Evolutionary conservation across 2,113 vertebrate species (phyloP), one percentile per base, ranked within the genome.

Genomic region (Atherinomorus stipes): DNA sequence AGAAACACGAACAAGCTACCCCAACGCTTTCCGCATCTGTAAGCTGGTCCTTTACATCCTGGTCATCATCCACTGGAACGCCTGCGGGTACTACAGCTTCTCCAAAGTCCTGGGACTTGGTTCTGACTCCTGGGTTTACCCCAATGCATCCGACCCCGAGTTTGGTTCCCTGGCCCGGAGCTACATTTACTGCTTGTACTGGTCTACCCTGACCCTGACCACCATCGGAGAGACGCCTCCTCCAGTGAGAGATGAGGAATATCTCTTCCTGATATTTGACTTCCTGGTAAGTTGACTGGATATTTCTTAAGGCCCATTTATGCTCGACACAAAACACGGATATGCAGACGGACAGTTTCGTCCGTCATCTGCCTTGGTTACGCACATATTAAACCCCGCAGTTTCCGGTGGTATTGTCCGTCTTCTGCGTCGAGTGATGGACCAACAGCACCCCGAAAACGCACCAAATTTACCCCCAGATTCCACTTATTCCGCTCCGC

Each of bases 31-130:
- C 79, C 93, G 96, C 37, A 99, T 99, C 83, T 87, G 94, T 80
- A 99, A 98, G 81, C 79, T 99, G 83, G 94, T 99, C 9, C 93
- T 99, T 7, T 99, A 98, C 71, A 96, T 99, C 82, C 84, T 99
- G 83, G 89, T 99, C 67, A 98, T 99, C 85, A 99, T 99, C 78
- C 98, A 99, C 80, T 99, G 97, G 98, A 99, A 99, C 0, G 97
- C 96, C 11, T 99, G 97, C 77, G 96, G 95, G 38, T 99, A 98
- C 80, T 99, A 95, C 1, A 96, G 96, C 83, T 98, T 99, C 86
- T 99, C 98, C 44, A 98, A 98, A 80, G 91, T 94, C 54, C 94
- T 99, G 21, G 98, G 97, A 37, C 96, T 99, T 40, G 98, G 97
- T 9, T 93, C 94, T 0, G 97, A 99, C 77, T 94, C 94, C 3